Percentiles rank a stretch among this genome's conserved stretches.
These are phyloP conservation scores for Austrolebias charrua DNA, from an alignment of 2,797 vertebrate genomes.

Conservation along the genomic window DNA sequence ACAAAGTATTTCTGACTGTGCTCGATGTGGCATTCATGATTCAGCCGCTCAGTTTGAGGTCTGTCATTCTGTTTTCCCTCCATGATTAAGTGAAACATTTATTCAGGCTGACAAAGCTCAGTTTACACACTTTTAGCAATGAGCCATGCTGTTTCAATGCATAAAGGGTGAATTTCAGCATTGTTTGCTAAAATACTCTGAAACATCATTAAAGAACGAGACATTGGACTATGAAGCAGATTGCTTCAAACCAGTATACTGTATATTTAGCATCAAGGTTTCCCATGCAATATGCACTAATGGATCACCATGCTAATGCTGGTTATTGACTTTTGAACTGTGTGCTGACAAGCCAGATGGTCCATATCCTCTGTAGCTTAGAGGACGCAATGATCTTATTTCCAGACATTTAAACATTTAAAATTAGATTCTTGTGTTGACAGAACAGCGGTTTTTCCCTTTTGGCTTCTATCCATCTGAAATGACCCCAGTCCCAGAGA, in stretches of 20 bases:
- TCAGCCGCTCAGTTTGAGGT: neutral
- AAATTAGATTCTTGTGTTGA: neutral
- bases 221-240: neutral
- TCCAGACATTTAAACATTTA: neutral
- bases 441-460: neutral
- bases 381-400: neutral
- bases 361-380: neutral
- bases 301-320: neutral
- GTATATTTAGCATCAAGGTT: neutral
- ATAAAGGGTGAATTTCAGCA: neutral
- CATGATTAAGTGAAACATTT: neutral
- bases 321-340: neutral
- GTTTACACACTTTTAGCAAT: neutral
- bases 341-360: neutral
- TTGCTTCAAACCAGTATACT: neutral
- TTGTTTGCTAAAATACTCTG: neutral
- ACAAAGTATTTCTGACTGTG: no score
- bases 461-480: neutral
- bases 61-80: neutral
- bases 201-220: neutral
- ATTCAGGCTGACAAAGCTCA: no score
- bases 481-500: neutral
- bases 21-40: no score
- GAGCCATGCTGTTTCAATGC: neutral
- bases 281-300: neutral